Conservation (phyloP, 1,140 invertebrate species). For the Saccostrea echinata region DNA sequence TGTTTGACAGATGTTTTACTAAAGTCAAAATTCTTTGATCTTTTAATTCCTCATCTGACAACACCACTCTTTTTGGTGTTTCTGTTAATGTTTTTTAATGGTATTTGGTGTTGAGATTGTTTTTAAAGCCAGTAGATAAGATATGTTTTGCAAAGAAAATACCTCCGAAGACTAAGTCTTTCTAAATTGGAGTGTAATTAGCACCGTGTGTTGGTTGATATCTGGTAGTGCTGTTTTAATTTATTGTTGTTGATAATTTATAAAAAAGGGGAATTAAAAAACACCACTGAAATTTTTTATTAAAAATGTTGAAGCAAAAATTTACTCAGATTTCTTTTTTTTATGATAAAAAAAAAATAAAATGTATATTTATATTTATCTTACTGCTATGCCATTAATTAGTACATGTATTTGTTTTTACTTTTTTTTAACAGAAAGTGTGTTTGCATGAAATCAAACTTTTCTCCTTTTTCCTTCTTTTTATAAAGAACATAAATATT, state of each 20-base stretch:
- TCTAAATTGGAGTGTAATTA: background rate
- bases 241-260: background rate
- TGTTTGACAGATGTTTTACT: background rate
- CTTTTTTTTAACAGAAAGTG: background rate
- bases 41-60: background rate
- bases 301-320: background rate
- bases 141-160: slow-evolving; percentile 6
- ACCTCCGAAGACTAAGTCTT: slow-evolving; percentile 15
- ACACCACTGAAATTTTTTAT: background rate
- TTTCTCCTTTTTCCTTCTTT: background rate
- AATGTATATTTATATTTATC: background rate
- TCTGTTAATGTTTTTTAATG: background rate
- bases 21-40: background rate
- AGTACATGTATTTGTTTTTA: background rate
- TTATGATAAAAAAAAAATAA: background rate
- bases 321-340: background rate
- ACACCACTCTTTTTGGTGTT: slow-evolving; percentile 15
- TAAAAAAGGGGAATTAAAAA: background rate
- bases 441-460: slow-evolving; percentile 38
- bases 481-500: background rate
- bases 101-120: background rate
- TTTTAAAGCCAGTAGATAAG: slow-evolving; percentile 8
- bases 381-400: background rate
- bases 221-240: background rate
- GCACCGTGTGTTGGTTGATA: slow-evolving; percentile 13